Base-by-base conservation (phyloP, 2,888 invertebrate genomes). In the Diaperis boleti region DNA sequence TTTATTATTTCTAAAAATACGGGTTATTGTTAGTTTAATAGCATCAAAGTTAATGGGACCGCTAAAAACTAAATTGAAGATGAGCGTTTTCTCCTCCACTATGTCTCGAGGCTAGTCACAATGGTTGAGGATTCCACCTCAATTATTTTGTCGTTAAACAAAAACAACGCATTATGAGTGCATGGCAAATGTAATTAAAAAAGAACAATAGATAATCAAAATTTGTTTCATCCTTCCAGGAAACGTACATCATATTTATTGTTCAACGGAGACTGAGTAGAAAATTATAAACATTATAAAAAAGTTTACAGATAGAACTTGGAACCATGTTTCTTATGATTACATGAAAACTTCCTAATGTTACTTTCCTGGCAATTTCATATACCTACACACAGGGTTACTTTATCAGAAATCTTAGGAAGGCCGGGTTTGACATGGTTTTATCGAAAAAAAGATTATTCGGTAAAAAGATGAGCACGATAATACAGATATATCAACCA, bases 131-230 rank as follows among this genome's bases (percentile, higher is more conserved):
- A 15, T 13, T 18, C n/a, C n/a, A 39, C 44, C 44, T 22, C 44
- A 44, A 44, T 44, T 44, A 44, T 44, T 44, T 44, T 44, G 22
- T 10, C 20, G 7, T 44, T 44, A 44, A 20, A 44, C 8, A 44
- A 44, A 44, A 44, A 13, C 22, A n/a, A 22, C n/a, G n/a, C n/a
- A n/a, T n/a, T 18, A 10, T 15, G 22, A 11, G 11, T 11, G 20
- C 44, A 13, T 44, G 22, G 39, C 7, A 39, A 39, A 17, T 39
- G 18, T 33, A 33, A 33, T 33, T 33, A 39, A 39, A 39, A n/a
- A 39, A 39, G 39, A 39, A 39, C 39, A 39, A 39, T 39, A 39
- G 39, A 15, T 18, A 39, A 39, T 39, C 39, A 39, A 39, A 39
- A 15, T 33, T 7, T 15, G 39, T 6, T n/a, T 8, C 39, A 39